Conservation (phyloP, 1,140 invertebrate species). For the Cydia fagiglandana region DNA sequence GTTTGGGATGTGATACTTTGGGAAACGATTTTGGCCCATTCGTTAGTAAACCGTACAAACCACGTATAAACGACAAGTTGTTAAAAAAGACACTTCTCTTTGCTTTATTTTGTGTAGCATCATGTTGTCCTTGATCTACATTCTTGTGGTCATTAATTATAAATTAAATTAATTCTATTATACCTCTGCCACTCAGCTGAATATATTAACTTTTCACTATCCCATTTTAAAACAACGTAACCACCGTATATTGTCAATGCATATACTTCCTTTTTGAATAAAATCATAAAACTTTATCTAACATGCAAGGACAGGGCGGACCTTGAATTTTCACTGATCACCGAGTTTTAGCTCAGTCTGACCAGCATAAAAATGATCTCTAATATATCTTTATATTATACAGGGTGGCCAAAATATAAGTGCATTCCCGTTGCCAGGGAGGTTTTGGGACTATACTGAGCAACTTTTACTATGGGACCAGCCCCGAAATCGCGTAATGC, state of each 20-base stretch:
- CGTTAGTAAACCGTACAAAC: no score
- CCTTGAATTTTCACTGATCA: not conserved
- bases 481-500: no score
- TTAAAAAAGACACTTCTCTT: no score
- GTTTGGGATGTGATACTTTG: no score
- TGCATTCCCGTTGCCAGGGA: slow-evolving; percentile 32
- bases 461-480: no score
- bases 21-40: no score
- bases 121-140: no score
- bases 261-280: not conserved
- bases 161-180: not conserved
- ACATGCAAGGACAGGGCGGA: not conserved
- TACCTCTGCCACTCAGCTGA: not conserved
- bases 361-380: not conserved
- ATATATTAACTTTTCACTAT: not conserved
- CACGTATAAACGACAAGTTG: no score
- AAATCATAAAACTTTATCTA: not conserved
- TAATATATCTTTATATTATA: no score
- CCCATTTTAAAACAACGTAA: not conserved
- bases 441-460: no score
- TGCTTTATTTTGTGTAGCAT: no score
- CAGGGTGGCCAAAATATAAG: no score
- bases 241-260: not conserved
- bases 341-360: not conserved
- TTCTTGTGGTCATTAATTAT: not conserved